Base-by-base conservation (phyloP, 2,888 invertebrate genomes). In the Amphipoea oculea region DNA sequence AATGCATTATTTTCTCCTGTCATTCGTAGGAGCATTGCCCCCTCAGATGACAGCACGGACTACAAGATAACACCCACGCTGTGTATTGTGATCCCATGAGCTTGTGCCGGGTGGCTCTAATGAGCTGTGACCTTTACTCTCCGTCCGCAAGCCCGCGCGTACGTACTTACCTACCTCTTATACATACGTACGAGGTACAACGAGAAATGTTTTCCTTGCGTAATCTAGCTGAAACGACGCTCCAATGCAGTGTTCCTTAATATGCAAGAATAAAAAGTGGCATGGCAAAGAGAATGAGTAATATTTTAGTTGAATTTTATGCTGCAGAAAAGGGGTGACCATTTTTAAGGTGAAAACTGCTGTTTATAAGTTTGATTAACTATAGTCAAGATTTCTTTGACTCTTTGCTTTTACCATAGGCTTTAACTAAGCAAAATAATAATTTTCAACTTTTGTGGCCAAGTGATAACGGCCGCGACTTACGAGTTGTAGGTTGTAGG, bases 11-110 rank as follows among this genome's bases (percentile, higher is more conserved):
- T 76, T 79, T 76, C 36, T 73, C 57, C 42, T 63, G 62, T 67
- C 7, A n/a, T 7, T 17, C 20, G 7, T 36, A 68, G 77, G 88
- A 78, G 76, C 89, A 85, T 82, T 89, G 88, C 54, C 89, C 88
- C 67, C 69, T 12, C 11, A 11, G 60, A 70, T 74, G 69, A 78
- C 78, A 76, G 40, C 48, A 40, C 65, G 17, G 36, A 63, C 29
- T 42, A 29, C 40, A 54, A 75, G 70, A 78, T 75, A 69, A 81
- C 85, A 80, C 89, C 86, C 74, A 89, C 88, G 68, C 75, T n/a
- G n/a, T 66, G 60, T 66, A 88, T 89, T 86, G 79, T 89, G 54
- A 80, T 78, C 75, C 70, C 75, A 70, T 84, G 76, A 63, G 48
- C 63, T 63, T 57, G 62, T 60, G n/a, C n/a, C n/a, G n/a, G n/a